Evolutionary conservation across 2,113 vertebrate genomes (phyloP), one percentile per base, ranked within the genome.

Genomic region (Pygoscelis adeliae): DNA sequence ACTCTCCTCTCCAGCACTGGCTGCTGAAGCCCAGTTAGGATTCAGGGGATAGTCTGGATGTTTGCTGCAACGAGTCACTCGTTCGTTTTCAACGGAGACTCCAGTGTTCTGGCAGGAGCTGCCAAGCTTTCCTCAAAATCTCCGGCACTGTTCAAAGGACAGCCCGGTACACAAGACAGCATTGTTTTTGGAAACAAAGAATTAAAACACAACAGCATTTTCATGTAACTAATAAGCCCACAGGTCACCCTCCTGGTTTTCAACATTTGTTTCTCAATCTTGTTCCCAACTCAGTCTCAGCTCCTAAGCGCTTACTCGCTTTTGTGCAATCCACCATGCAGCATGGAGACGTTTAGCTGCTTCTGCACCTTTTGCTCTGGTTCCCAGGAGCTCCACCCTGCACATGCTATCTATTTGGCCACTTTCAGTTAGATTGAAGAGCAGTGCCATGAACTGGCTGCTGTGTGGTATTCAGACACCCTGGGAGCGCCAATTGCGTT

Each of bases 41-140:
- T 89, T 89, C 89, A 82, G 86, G 69, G 44, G 21, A 96, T 58
- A 30, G 25, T 59, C 90, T 59, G 93, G 53, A 83, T 93, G 93
- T 40, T 94, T 97, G 62, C 66, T 85, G 86, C 86, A 69, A 29
- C 5, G 2, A 95, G 73, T 88, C 95, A 93, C 47, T 90, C 8
- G 6, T 44, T 78, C 22, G 3, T 88, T 96, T 97, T 84, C 94
- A 77, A 66, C 1, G 1, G 53, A 72, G 82, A 74, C 58, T 82
- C 70, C 69, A 62, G 79, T 86, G 92, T 5, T 70, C 72, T 46
- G 81, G 73, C 71, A 89, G 40, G 69, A 92, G 22, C 50, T 62
- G 67, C 76, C 79, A 89, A 78, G 72, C 71, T 93, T 90, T 83
- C 85, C 82, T 95, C 74, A 91, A 89, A 80, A 62, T 74, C 87